phyloP scores from a whole-genome alignment of 2,113 vertebrate genomes.

The Bubalus kerabau region DNA sequence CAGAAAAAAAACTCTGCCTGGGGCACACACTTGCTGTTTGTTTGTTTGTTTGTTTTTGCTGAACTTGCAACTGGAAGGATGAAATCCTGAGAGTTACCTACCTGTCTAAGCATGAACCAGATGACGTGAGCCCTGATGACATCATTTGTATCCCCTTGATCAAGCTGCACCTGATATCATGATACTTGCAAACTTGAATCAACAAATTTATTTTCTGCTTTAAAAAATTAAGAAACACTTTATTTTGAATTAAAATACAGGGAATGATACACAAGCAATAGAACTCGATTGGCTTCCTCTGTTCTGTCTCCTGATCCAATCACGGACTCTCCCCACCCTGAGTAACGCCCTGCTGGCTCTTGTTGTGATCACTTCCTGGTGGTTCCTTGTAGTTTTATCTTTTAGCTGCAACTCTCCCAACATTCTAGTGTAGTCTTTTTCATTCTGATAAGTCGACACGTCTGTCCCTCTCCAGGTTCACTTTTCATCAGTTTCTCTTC shows the following conservation, averaged over 20 bases:
- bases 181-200: not conserved
- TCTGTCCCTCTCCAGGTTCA: not conserved
- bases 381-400: not conserved
- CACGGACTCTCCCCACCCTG: not conserved
- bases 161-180: not conserved
- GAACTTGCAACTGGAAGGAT: not conserved
- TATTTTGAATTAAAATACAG: not conserved
- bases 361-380: not conserved
- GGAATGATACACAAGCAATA: not conserved
- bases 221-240: not conserved
- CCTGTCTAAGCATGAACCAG: not conserved
- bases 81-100: not conserved
- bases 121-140: no score
- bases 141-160: not conserved
- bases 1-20: not conserved
- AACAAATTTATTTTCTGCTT: slow-evolving; percentile 54
- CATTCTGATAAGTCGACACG: not conserved
- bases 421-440: not conserved
- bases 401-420: not conserved
- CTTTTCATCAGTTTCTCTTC: not conserved
- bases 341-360: not conserved
- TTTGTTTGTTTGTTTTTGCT: not conserved
- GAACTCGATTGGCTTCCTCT: accelerated
- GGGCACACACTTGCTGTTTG: not conserved
- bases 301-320: not conserved